A percentile compares a stretch with the other conserved stretches of the same genome.
Evolutionary conservation across 2,113 vertebrate species (phyloP).

Genomic region (Girardinichthys multiradiatus): DNA sequence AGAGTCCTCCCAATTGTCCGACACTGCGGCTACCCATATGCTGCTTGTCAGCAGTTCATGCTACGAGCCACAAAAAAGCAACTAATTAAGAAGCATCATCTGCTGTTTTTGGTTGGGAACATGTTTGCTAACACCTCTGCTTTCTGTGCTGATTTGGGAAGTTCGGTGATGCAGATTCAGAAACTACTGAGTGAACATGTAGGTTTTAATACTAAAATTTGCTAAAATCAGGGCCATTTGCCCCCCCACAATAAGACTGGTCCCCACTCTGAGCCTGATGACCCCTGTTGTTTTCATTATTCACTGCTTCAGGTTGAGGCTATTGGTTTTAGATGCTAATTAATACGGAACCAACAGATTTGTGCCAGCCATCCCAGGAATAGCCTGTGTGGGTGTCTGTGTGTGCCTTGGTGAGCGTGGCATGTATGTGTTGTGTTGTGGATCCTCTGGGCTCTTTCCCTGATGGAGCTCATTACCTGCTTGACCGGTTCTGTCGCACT

Average conservation of each 20-base stretch:
- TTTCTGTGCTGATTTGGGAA: constrained; percentile 6
- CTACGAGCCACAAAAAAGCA: neutral
- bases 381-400: constrained; percentile 11
- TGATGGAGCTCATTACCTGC: constrained; percentile 71
- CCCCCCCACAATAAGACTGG: neutral
- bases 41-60: neutral
- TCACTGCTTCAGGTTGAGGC: constrained; percentile 42
- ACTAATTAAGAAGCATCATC: neutral
- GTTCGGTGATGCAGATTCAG: neutral
- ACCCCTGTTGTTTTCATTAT: constrained; percentile 53
- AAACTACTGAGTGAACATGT: neutral
- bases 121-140: neutral
- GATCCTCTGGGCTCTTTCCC: constrained; percentile 48
- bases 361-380: constrained; percentile 51
- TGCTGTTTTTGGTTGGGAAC: neutral
- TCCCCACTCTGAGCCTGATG: neutral
- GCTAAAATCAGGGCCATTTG: constrained; percentile 23
- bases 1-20: neutral
- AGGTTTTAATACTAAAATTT: constrained; percentile 21
- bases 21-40: neutral
- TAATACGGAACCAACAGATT: constrained; percentile 62
- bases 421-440: constrained; percentile 34
- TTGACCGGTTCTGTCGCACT: constrained; percentile 46
- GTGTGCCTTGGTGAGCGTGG: constrained; percentile 9
- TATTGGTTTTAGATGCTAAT: constrained; percentile 63